Evolutionary conservation across 64 coral and sea anemone species (phyloP), one percentile per base, ranked within the genome.

Genomic region (Acropora yongei): DNA sequence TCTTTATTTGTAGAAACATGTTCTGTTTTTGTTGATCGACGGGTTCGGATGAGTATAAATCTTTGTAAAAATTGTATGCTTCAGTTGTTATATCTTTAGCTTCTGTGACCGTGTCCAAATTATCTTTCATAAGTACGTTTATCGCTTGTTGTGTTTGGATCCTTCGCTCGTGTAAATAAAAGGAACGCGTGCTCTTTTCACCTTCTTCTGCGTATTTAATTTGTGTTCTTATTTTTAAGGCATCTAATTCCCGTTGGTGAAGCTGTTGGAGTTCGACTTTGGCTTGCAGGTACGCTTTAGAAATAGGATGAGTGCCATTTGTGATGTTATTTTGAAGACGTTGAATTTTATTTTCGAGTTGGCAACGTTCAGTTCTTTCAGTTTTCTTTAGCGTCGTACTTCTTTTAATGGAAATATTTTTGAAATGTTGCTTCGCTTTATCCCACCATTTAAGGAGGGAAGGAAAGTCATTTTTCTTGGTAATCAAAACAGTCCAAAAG

Each of bases 141-240:
- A 86, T 86, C 47, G 83, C 72, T 49, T 86, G 83, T 3, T 68
- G n/a, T 40, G 82, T 61, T 86, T n/a, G 57, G 11, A 12, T 46
- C 41, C 65, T 86, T 86, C 65, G 30, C 30, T 86, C 18, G 3
- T 68, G 42, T 40, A 8, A 57, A 60, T 40, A 86, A 65, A 86
- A 86, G 41, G 69, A 86, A 44, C 57, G 48, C 14, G 58, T 68
- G 57, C 82, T 86, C 42, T 30, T 86, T 86, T 86, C 82, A 9
- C 82, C 63, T 48, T 86, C 82, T 44, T 86, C 82, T 20, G 30
- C 5, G 12, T 45, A 63, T 65, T 86, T 57, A 10, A 16, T 30
- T 86, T 86, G 67, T 11, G 82, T 40, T 17, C 57, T 57, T 67
- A 86, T 60, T 14, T 71, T 50, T 42, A 43, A 40, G 17, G 82